These are phyloP conservation scores for Zaprionus vittiger DNA, from an alignment of 1,140 invertebrate species.

Conservation along the genomic window DNA sequence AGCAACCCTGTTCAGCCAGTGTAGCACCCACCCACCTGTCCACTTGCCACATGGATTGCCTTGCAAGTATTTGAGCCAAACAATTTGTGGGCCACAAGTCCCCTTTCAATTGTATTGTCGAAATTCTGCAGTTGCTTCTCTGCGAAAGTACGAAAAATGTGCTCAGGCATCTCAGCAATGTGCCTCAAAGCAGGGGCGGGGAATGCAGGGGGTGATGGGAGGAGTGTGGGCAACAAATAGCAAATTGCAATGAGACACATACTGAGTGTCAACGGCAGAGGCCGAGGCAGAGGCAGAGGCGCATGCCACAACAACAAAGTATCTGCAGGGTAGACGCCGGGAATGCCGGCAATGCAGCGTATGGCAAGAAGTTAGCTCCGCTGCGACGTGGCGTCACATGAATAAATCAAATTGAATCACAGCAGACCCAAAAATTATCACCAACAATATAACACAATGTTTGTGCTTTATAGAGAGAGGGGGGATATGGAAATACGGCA, in stretches of 20 bases:
- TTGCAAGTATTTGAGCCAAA: conserved; percentile 22
- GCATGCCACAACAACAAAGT: conserved; percentile 62
- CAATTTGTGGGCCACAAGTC: conserved; percentile 40
- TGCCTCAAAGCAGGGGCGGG: conserved; percentile 43
- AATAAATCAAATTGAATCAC: conserved; percentile 59
- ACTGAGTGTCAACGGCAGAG: conserved; percentile 15
- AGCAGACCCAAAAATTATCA: conserved; percentile 60
- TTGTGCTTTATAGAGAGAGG: background rate
- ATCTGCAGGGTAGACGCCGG: conserved; percentile 53
- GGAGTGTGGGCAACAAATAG: conserved; percentile 19
- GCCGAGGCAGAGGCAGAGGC: background rate
- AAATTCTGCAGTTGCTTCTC: conserved; percentile 20
- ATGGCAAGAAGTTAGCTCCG: conserved; percentile 58
- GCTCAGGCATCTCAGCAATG: conserved; percentile 71
- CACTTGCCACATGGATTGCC: background rate
- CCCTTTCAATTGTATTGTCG: conserved; percentile 33
- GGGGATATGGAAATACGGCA: conserved; percentile 12
- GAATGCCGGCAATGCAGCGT: conserved; percentile 72
- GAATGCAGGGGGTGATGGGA: background rate
- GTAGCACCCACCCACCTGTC: background rate
- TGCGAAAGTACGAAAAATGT: conserved; percentile 57
- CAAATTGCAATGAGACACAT: conserved; percentile 38
- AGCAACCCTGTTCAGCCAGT: background rate
- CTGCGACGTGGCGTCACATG: conserved; percentile 37
- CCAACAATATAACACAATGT: conserved; percentile 13